phyloP scores from a whole-genome alignment of 1,140 invertebrate species.

The Coenobita brevimanus region DNA sequence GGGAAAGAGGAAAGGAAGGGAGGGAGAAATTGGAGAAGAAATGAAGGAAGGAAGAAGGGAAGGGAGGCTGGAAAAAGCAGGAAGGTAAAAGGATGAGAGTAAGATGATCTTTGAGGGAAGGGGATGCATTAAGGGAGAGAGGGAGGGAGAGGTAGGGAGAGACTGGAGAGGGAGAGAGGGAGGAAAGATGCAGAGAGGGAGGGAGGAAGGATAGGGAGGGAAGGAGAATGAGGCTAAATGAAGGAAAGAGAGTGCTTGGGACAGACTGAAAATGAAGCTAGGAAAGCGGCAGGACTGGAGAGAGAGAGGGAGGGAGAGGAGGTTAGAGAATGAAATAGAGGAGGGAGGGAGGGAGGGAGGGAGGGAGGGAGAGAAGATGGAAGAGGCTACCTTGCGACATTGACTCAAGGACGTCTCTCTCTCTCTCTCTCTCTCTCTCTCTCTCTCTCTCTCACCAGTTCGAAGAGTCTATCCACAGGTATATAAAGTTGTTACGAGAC shows the following conservation, averaged over 20 bases:
- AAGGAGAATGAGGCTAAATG: not conserved
- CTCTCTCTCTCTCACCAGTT: no score
- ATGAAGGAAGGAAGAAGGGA: not conserved
- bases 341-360: no score
- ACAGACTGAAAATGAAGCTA: not conserved
- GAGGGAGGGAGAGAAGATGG: no score
- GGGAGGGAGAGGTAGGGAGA: not conserved
- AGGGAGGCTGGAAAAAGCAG: not conserved
- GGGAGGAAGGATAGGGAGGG: not conserved
- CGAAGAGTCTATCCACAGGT: no score
- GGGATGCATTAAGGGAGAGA: no score
- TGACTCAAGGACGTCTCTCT: no score
- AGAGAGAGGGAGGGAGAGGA: no score
- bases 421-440: no score
- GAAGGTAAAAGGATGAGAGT: not conserved
- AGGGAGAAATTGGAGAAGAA: not conserved
- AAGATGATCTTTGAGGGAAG: no score
- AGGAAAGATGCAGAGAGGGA: not conserved
- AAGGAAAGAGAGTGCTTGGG: not conserved
- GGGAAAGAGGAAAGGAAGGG: not conserved
- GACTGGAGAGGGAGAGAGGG: not conserved
- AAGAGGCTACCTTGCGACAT: no score
- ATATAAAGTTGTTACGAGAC: no score
- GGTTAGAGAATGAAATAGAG: no score
- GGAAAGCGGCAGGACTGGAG: not conserved